Conservation (phyloP, 92 coral and sea anemone species). For the Micromussa lordhowensis region DNA sequence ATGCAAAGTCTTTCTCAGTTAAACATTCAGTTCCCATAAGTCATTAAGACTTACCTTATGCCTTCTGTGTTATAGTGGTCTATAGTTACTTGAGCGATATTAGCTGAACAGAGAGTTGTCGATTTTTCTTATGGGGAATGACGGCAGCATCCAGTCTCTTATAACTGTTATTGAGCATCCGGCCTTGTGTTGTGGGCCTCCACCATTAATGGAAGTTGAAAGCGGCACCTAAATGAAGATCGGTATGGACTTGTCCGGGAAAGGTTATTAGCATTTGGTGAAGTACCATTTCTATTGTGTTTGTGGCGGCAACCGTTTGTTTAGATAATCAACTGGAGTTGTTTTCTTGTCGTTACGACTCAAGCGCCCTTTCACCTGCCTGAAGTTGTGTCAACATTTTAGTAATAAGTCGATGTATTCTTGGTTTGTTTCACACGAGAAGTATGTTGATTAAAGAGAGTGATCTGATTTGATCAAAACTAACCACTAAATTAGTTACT, state of each 20-base stretch:
- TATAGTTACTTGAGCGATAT: neutral
- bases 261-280: slow-evolving; percentile 16
- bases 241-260: slow-evolving; percentile 37
- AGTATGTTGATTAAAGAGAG: neutral
- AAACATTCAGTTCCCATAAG: neutral
- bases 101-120: neutral
- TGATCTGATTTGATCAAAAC: slow-evolving; percentile 4
- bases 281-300: slow-evolving; percentile 14
- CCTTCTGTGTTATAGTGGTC: too few relatives aligned
- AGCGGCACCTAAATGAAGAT: slow-evolving; percentile 33
- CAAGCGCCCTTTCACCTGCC: neutral
- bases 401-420: neutral
- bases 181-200: slow-evolving; percentile 30
- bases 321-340: slow-evolving; percentile 24
- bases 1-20: neutral
- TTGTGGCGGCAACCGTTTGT: slow-evolving; percentile 42
- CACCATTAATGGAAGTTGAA: slow-evolving; percentile 15
- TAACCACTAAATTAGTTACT: slow-evolving; percentile 2
- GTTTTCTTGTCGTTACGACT: slow-evolving; percentile 2
- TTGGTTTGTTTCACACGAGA: neutral
- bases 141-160: neutral
- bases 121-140: neutral
- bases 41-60: neutral
- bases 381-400: slow-evolving; percentile 16
- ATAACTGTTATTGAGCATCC: slow-evolving; percentile 30